Percentiles rank a stretch among this genome's conserved stretches.
phyloP scores from a whole-genome alignment of 2,113 vertebrate species.

The Microcebus griseorufus region DNA sequence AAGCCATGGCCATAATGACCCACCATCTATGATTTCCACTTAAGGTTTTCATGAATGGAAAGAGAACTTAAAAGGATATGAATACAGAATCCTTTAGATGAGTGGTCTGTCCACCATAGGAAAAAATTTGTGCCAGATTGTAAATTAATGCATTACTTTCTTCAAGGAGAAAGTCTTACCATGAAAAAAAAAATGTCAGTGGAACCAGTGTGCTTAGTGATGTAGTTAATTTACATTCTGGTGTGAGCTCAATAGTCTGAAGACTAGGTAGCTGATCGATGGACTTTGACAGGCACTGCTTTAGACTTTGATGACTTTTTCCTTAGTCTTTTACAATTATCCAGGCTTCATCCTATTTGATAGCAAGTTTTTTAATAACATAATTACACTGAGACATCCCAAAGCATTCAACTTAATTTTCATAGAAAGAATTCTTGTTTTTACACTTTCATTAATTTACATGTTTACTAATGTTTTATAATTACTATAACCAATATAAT shows the following conservation, averaged over 20 bases:
- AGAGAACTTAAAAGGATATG: constrained; percentile 37
- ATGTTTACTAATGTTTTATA: constrained; percentile 24
- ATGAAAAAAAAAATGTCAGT: background rate
- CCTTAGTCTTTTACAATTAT: background rate
- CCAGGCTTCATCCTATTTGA: background rate
- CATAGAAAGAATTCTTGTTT: constrained; percentile 13
- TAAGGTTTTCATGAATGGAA: background rate
- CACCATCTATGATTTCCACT: constrained; percentile 20
- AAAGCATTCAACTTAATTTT: constrained; percentile 57
- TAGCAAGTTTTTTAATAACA: constrained; percentile 12
- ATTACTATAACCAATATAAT: background rate
- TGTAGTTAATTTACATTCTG: background rate
- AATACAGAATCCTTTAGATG: constrained; percentile 23
- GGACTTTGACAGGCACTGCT: background rate
- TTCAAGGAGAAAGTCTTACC: constrained; percentile 11
- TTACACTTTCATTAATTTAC: constrained; percentile 20
- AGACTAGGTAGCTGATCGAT: background rate
- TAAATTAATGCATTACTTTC: constrained; percentile 32
- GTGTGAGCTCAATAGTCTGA: background rate
- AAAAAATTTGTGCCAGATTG: background rate
- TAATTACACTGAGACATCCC: background rate
- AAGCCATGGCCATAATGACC: background rate
- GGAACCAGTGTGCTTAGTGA: background rate
- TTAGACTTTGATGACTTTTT: background rate
- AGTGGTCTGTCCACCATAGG: background rate